Base-by-base conservation (phyloP, 2,113 vertebrate genomes). In the Micromys minutus region DNA sequence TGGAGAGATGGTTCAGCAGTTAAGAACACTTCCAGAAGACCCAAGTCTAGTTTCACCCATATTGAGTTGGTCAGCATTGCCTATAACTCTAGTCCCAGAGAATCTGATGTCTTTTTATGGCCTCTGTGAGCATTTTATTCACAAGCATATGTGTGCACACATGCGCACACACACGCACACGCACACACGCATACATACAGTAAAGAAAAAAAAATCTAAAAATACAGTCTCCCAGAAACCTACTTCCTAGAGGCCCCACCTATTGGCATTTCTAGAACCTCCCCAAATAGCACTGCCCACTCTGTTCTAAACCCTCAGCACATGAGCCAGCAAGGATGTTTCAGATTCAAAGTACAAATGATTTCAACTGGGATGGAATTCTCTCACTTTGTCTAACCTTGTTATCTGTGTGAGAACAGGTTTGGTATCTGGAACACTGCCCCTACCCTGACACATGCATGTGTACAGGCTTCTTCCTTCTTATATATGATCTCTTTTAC, bases 401-500 rank as follows among this genome's bases (percentile, higher is more conserved):
- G 31, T 31, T 3, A 36, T 45, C 4, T 34, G 10, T 13, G 24
- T 1, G 42, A 24, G 11, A 15, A 34, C 0, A 7, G 26, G 47
- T 6, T 65, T 80, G n/a, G 63, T 26, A 13, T n/a, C 13, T 71
- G 9, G n/a, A 45, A 52, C 47, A 16, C 65, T 55, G 1, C 16
- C 17, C 0, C 3, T 24, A 69, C 7, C 24, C 29, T 34, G 9
- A 50, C 15, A n/a, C 21, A 31, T 42, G 5, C 21, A 31, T 42
- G 5, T 77, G 45, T 9, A 19, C 1, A 47, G 8, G 19, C 31
- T 85, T 85, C 9, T 80, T 84, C 10, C 47, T 65, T 81, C 36
- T 91, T 31, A 85, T 2, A 12, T 52, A 10, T 74, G 52, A 34
- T n/a, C 5, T 7, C 67, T 47, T 55, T 91, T n/a, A 42, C 55